Percentiles rank a stretch among this genome's conserved stretches.
Conservation (phyloP, 2,797 vertebrate species). For the Rhynchotus rufescens region DNA sequence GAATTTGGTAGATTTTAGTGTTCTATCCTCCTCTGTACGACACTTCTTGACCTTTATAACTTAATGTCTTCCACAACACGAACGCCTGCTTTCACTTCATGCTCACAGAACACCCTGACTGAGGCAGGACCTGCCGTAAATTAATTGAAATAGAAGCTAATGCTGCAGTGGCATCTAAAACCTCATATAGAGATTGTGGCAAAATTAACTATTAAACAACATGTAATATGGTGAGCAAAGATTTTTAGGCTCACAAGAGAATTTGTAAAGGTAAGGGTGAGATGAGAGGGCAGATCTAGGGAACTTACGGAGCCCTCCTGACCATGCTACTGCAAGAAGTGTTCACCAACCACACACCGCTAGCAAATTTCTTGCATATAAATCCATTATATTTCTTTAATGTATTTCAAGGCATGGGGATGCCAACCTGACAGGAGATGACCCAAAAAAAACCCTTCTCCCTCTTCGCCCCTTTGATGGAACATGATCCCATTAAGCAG, state of each 20-base stretch:
- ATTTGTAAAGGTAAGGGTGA: not conserved
- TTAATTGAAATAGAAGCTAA: not conserved
- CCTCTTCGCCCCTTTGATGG: not conserved
- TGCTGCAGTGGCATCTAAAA: not conserved
- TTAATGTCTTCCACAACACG: not conserved
- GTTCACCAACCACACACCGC: not conserved
- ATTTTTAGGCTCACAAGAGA: not conserved
- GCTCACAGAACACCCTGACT: not conserved
- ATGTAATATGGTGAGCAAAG: not conserved
- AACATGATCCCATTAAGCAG: constrained; percentile 44
- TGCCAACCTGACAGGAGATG: not conserved
- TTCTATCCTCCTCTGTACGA: not conserved
- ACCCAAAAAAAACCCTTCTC: not conserved
- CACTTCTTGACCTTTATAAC: not conserved
- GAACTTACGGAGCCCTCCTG: not conserved
- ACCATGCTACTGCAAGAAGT: not conserved
- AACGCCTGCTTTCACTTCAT: not conserved
- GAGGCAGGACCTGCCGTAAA: not conserved
- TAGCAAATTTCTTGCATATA: not conserved
- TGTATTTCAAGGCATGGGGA: not conserved
- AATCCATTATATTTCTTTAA: not conserved
- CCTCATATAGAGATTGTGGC: not conserved
- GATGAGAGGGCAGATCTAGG: not conserved
- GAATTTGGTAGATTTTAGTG: not conserved
- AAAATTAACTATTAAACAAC: not conserved